These are phyloP conservation scores for Solen grandis DNA, from an alignment of 1,140 invertebrate genomes.

Conservation along the genomic window DNA sequence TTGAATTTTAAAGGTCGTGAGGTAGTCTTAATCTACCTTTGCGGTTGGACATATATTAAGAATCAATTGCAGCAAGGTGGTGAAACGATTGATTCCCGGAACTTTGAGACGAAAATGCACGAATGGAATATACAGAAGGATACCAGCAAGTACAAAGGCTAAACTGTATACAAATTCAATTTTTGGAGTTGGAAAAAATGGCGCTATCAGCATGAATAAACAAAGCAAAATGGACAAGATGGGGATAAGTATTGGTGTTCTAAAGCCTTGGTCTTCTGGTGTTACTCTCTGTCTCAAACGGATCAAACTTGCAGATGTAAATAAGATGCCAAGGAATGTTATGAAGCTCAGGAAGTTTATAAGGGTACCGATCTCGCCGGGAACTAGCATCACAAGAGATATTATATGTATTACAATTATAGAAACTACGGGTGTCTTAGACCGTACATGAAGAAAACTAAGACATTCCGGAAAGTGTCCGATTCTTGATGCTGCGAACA, in stretches of 20 bases:
- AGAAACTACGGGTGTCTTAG: conserved; percentile 5
- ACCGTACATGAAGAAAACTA: neutral
- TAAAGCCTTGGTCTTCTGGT: neutral
- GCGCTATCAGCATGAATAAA: conserved; percentile 20
- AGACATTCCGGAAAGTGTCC: conserved; percentile 44
- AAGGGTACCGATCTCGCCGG: conserved; percentile 2
- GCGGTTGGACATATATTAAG: conserved; percentile 2
- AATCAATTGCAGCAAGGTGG: conserved; percentile 7
- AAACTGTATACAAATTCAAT: conserved; percentile 34
- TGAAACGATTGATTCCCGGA: conserved; percentile 1
- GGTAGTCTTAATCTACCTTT: conserved; percentile 27
- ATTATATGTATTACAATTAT: neutral
- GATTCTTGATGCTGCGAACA: conserved; percentile 38
- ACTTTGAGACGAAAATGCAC: conserved; percentile 4
- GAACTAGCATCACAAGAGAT: neutral
- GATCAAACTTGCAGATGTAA: conserved; percentile 10
- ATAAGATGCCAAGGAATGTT: neutral
- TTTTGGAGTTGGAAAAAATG: conserved; percentile 9
- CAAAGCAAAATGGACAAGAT: neutral
- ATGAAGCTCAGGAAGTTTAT: conserved; percentile 35
- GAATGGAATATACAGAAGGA: conserved; percentile 30
- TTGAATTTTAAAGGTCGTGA: no score
- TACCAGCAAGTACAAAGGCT: neutral
- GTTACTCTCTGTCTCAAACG: neutral
- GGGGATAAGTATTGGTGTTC: conserved; percentile 5